These are phyloP conservation scores for Manis pentadactyla DNA, from an alignment of 2,797 vertebrate species.

Conservation along the genomic window DNA sequence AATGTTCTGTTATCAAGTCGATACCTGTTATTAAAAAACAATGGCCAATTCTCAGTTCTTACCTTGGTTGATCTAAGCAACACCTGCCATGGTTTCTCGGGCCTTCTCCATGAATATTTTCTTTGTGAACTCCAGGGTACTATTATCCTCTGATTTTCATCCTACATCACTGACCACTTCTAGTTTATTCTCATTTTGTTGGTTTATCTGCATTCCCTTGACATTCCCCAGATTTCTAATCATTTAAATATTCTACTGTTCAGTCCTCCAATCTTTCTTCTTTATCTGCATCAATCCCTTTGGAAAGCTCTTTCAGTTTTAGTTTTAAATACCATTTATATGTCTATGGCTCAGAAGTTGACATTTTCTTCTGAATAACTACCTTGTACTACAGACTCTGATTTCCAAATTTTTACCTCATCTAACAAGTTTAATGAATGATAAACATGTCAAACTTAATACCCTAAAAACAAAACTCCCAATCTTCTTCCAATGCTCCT, in stretches of 20 bases:
- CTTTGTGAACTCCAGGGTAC: not conserved
- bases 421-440: not conserved
- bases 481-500: not conserved
- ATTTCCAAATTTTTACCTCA: not conserved
- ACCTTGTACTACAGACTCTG: not conserved
- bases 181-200: not conserved
- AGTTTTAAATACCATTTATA: not conserved
- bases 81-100: not conserved
- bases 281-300: not conserved
- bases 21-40: not conserved
- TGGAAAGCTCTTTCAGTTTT: not conserved
- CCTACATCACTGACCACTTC: not conserved
- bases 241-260: not conserved
- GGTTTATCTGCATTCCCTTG: not conserved
- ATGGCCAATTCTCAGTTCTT: not conserved
- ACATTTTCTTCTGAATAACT: not conserved
- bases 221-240: not conserved
- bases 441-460: not conserved
- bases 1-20: not conserved
- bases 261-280: not conserved
- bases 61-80: not conserved
- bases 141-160: not conserved
- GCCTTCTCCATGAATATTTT: not conserved
- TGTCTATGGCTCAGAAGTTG: not conserved
- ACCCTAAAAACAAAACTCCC: not conserved